phyloP scores from a whole-genome alignment of 2,888 invertebrate species.

The Trileptium ribeirensis region DNA sequence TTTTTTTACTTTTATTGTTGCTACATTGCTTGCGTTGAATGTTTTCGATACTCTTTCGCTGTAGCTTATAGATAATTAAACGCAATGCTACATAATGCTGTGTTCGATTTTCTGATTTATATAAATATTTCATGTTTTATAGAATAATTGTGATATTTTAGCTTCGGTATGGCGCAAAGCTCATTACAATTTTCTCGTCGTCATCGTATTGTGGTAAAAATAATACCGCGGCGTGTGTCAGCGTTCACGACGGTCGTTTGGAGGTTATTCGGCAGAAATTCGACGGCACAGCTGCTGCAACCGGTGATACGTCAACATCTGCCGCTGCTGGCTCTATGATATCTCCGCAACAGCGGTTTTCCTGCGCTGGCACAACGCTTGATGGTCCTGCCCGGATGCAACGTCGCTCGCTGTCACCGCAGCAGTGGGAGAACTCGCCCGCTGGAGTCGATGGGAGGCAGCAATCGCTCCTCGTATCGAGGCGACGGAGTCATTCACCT shows the following conservation, averaged over 20 bases:
- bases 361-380: not conserved
- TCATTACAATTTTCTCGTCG: constrained; percentile 69
- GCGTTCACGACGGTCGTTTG: constrained; percentile 63
- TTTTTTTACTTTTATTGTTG: too few species aligned
- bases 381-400: not conserved
- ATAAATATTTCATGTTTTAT: too few species aligned
- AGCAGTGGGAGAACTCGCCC: not conserved
- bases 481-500: not conserved
- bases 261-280: constrained; percentile 58
- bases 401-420: too few species aligned
- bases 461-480: too few species aligned
- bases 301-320: not conserved
- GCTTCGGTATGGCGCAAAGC: constrained; percentile 64
- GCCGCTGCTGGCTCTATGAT: not conserved
- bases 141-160: too few species aligned
- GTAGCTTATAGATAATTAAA: too few species aligned
- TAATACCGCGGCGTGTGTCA: constrained; percentile 66
- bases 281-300: not conserved
- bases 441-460: not conserved
- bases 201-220: constrained; percentile 66
- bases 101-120: too few species aligned
- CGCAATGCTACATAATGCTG: too few species aligned
- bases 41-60: too few species aligned
- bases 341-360: not conserved
- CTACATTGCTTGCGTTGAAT: too few species aligned